Conservation (phyloP, 2,888 invertebrate species). For the Apoda limacodes region DNA sequence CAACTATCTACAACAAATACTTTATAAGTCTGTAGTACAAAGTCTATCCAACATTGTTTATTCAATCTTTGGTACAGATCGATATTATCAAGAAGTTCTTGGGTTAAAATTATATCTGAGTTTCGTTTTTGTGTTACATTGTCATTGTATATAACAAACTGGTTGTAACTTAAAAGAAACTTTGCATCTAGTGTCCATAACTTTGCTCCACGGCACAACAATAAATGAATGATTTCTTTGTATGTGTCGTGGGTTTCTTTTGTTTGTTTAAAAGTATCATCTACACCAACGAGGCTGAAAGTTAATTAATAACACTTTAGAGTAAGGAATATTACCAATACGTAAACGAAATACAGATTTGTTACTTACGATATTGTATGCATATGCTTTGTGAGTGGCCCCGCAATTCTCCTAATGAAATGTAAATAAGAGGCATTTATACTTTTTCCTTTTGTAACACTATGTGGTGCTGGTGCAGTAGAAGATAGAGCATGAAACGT, state of each 20-base stretch:
- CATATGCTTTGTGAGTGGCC: slow-evolving; percentile 53
- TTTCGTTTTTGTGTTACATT: slow-evolving; percentile 38
- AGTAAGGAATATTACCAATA: too few species aligned
- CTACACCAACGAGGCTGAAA: slow-evolving; percentile 35
- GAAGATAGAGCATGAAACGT: slow-evolving; percentile 50
- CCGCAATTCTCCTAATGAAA: slow-evolving; percentile 50
- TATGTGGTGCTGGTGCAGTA: slow-evolving; percentile 29
- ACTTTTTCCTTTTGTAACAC: slow-evolving; percentile 40
- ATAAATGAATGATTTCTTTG: slow-evolving; percentile 40
- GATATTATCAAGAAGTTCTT: slow-evolving; percentile 33
- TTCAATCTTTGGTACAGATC: slow-evolving; percentile 41
- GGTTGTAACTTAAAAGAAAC: slow-evolving; percentile 48
- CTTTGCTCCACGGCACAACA: slow-evolving; percentile 45
- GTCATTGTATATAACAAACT: slow-evolving; percentile 42
- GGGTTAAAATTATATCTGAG: slow-evolving; percentile 38
- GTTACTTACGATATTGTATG: slow-evolving; percentile 42
- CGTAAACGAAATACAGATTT: not conserved
- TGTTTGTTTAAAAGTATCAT: slow-evolving; percentile 39
- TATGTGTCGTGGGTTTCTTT: slow-evolving; percentile 55
- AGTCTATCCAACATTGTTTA: slow-evolving; percentile 71
- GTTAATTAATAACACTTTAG: too few species aligned
- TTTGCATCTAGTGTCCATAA: slow-evolving; percentile 43
- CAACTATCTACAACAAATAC: slow-evolving; percentile 62
- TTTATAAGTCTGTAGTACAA: slow-evolving; percentile 72
- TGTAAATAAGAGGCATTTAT: slow-evolving; percentile 51